Conservation (phyloP, 2,888 invertebrate genomes). For the Blera fallax region DNA sequence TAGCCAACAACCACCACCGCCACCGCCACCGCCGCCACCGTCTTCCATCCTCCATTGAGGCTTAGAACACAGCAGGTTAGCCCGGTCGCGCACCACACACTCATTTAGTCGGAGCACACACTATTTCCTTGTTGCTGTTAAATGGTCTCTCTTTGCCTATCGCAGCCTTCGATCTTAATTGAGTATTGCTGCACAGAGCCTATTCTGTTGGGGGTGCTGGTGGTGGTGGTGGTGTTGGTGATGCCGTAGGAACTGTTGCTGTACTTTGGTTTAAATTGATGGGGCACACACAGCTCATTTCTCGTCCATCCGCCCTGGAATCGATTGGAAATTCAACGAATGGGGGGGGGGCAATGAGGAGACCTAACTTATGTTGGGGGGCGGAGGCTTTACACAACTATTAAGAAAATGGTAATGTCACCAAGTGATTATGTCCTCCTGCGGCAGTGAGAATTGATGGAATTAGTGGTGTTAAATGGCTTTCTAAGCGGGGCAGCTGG, state of each 20-base stretch:
- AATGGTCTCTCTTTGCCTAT: conserved; percentile 65
- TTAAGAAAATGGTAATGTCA: conserved; percentile 64
- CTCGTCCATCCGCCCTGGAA: not conserved
- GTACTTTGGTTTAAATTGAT: conserved; percentile 38
- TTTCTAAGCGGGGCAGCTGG: conserved; percentile 28
- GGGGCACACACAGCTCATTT: conserved; percentile 2
- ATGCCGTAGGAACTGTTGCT: conserved; percentile 35
- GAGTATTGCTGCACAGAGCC: conserved; percentile 55
- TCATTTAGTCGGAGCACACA: conserved; percentile 52
- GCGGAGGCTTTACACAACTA: conserved; percentile 35
- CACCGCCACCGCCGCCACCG: not conserved
- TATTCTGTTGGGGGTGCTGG: not conserved
- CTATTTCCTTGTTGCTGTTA: conserved; percentile 70
- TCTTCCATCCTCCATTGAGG: not conserved
- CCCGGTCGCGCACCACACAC: conserved; percentile 20
- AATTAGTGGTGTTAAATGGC: conserved; percentile 69
- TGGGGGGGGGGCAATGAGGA: not conserved
- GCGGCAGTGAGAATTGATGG: conserved; percentile 55
- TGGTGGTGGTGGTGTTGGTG: not conserved
- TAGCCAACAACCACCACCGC: not conserved
- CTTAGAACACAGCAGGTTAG: conserved; percentile 26
- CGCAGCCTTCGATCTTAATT: conserved; percentile 63
- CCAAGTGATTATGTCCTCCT: conserved; percentile 61
- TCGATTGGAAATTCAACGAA: conserved; percentile 30
- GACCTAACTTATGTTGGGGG: not conserved